A percentile compares a stretch with the other conserved stretches of the same genome.
Conservation (phyloP, 2,888 invertebrate species). For the Pharmacophagus antenor region DNA sequence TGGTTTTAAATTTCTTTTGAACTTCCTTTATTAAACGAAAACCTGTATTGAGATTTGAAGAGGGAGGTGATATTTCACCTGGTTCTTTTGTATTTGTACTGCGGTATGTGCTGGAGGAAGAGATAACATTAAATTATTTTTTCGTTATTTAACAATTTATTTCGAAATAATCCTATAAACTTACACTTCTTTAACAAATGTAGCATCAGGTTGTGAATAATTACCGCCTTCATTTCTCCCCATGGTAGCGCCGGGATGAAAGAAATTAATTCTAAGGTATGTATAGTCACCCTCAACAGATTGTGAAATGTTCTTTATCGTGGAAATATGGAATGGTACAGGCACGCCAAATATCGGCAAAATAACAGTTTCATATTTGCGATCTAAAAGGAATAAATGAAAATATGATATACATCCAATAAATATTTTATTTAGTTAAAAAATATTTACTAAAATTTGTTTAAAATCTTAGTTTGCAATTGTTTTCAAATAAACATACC, state of each 20-base stretch:
- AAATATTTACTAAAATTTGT: too few species aligned
- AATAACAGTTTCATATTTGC: constrained; percentile 99
- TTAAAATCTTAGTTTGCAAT: background rate
- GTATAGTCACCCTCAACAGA: constrained; percentile 99
- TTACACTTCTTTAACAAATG: constrained; percentile 98
- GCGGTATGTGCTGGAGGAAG: constrained; percentile 89
- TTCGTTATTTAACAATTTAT: background rate
- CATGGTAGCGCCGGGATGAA: constrained; percentile 98
- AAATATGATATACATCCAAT: background rate
- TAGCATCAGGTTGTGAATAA: constrained; percentile 97
- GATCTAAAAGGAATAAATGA: constrained; percentile 81
- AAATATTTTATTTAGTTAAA: too few species aligned
- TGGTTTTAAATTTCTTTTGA: constrained; percentile 98
- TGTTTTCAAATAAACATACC: constrained; percentile 80
- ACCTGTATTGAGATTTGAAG: constrained; percentile 96
- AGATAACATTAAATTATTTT: background rate
- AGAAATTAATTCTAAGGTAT: constrained; percentile 98
- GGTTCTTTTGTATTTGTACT: constrained; percentile 99
- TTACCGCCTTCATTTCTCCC: constrained; percentile 94
- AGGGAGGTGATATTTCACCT: constrained; percentile 95
- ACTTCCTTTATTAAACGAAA: constrained; percentile 99
- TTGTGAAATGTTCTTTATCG: constrained; percentile 99
- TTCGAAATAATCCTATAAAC: constrained; percentile 53
- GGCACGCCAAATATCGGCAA: constrained; percentile 97
- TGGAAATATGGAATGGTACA: constrained; percentile 99